These are phyloP conservation scores for Notospermus geniculatus DNA, from an alignment of 1,140 invertebrate genomes.

Conservation along the genomic window DNA sequence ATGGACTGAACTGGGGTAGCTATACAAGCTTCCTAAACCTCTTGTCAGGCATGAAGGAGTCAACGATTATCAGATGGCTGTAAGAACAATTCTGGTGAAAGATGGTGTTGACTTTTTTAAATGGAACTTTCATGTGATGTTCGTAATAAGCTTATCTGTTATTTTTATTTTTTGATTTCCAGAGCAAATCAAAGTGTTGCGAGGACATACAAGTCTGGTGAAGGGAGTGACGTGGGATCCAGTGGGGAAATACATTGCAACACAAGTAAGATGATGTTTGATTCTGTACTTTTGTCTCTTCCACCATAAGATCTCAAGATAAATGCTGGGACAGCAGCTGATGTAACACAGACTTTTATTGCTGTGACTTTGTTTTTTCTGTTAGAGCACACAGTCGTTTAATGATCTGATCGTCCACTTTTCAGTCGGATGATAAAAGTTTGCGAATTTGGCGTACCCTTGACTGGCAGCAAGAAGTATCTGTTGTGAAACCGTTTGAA, in stretches of 20 bases:
- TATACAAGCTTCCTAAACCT: not conserved
- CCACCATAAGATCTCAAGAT: too few relatives aligned
- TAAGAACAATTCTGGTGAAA: too few relatives aligned
- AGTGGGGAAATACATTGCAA: constrained; percentile 92
- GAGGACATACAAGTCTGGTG: constrained; percentile 89
- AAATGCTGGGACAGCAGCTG: too few relatives aligned
- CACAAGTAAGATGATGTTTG: constrained; percentile 62
- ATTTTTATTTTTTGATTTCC: constrained; percentile 19
- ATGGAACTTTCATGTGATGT: too few relatives aligned
- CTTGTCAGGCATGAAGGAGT: not conserved
- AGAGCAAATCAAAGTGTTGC: constrained; percentile 63
- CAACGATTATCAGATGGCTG: too few relatives aligned
- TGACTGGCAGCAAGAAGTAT: constrained; percentile 85
- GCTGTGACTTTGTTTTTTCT: too few relatives aligned
- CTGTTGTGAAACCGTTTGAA: constrained; percentile 87
- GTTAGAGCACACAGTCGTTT: too few relatives aligned
- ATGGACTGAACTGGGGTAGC: not conserved
- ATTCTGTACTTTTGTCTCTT: too few relatives aligned
- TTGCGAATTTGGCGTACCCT: constrained; percentile 90
- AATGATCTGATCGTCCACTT: too few relatives aligned
- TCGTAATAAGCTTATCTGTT: not conserved
- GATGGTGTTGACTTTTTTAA: too few relatives aligned
- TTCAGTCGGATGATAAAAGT: constrained; percentile 86
- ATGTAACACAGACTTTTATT: too few relatives aligned
- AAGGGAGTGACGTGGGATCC: constrained; percentile 98